These are phyloP conservation scores for Mesorhabditis sp. DNA, from an alignment of 2,888 invertebrate species.

Conservation along the genomic window DNA sequence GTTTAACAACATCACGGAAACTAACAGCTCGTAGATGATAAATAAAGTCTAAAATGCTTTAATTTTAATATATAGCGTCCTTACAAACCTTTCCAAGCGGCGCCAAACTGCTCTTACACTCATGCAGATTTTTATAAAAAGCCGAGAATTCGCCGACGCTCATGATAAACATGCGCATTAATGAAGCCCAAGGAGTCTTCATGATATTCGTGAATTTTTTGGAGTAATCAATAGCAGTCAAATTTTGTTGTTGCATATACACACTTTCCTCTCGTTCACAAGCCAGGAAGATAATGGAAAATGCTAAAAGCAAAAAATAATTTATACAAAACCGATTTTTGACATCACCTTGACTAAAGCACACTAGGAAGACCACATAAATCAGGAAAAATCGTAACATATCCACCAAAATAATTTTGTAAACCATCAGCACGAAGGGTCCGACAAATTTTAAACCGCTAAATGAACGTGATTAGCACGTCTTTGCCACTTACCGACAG, in stretches of 20 bases:
- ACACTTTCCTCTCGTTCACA: constrained; percentile 58
- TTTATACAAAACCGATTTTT: background rate
- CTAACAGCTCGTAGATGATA: constrained; percentile 92
- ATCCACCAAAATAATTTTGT: constrained; percentile 95
- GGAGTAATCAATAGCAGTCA: constrained; percentile 22
- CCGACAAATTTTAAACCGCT: constrained; percentile 96
- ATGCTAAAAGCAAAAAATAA: constrained; percentile 58
- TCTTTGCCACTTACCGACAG: constrained; percentile 26
- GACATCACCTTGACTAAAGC: constrained; percentile 79
- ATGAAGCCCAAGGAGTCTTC: constrained; percentile 63
- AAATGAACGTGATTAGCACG: constrained; percentile 22
- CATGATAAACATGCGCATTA: constrained; percentile 97
- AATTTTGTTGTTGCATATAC: constrained; percentile 15
- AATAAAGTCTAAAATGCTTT: constrained; percentile 68
- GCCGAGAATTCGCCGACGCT: constrained; percentile 93
- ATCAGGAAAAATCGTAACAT: constrained; percentile 88
- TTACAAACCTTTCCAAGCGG: constrained; percentile 34
- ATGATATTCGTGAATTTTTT: constrained; percentile 41
- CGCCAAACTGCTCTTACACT: constrained; percentile 57
- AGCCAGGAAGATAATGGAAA: constrained; percentile 83
- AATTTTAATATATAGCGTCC: background rate
- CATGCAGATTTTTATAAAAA: constrained; percentile 83
- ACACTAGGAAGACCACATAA: constrained; percentile 91
- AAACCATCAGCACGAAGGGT: constrained; percentile 99
- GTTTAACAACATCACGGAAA: constrained; percentile 87